Evolutionary conservation across 2,888 invertebrate species (phyloP), one percentile per base, ranked within the genome.

Genomic region (Xylota sylvarum): DNA sequence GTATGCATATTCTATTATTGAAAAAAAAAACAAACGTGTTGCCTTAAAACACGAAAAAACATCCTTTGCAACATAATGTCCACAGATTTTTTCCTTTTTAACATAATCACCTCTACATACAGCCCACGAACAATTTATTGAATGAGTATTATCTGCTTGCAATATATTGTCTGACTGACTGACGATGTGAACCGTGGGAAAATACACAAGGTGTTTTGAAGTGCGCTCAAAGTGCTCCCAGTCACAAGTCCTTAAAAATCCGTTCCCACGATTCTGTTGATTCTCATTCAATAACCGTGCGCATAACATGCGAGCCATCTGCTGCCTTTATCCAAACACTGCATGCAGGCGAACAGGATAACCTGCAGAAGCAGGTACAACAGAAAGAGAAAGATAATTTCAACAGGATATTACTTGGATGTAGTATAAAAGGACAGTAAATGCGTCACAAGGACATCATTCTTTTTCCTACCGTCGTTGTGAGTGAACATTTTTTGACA

Each of bases 371-470:
- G 55, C 81, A 82, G 81, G 81, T 82, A 76, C 76, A 62, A 23
- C 10, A 48, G 69, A 70, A 46, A 69, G 69, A 32, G 81, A 74
- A 19, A 64, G 37, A 72, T 2, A 27, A 30, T 62, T 30, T 35
- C 62, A 62, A 50, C 77, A 77, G 77, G 82, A 82, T 72, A 52
- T 30, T 32, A 37, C 58, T 43, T 14, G 43, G 55, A 3, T 35
- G 7, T 19, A 56, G 88, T 90, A 91, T 90, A 91, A 90, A 91
- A 90, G 89, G 88, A 48, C 77, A 17, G 50, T 46, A 6, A 60
- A 46, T 58, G 9, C 62, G 67, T n/a, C 35, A 69, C 23, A 74
- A 80, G 83, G 88, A 78, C 88, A 91, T 91, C 90, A 90, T 90
- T 91, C 88, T 84, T 83, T 88, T 88, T 88, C 70, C 84, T 79